A percentile compares a stretch with the other conserved stretches of the same genome.
phyloP scores from a whole-genome alignment of 2,888 invertebrate species.

The Aromia moschata region DNA sequence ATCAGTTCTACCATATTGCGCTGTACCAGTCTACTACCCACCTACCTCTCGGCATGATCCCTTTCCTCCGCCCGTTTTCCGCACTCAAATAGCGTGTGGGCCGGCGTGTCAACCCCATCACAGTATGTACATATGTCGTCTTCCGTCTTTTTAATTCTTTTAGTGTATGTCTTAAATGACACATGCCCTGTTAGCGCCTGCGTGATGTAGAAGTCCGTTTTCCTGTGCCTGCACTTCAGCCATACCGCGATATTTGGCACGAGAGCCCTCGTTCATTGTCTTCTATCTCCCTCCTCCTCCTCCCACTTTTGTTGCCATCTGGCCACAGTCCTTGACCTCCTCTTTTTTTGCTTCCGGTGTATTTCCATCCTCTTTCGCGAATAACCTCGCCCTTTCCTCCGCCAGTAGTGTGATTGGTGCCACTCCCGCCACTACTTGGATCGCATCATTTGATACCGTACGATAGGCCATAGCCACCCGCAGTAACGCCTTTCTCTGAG shows the following conservation, averaged over 20 bases:
- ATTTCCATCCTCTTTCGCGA: no score
- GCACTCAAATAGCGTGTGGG: not conserved
- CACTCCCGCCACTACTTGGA: not conserved
- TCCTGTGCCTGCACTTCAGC: not conserved
- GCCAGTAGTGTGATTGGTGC: not conserved
- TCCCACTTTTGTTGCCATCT: not conserved
- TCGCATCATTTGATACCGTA: not conserved
- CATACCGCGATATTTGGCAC: slow-evolving; percentile 1
- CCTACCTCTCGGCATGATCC: not conserved
- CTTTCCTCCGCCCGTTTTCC: not conserved
- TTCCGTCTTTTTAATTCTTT: not conserved
- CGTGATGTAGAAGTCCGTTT: not conserved
- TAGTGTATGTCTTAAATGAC: not conserved
- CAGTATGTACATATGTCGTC: not conserved
- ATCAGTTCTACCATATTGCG: no score
- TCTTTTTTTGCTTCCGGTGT: not conserved
- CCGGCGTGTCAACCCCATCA: not conserved
- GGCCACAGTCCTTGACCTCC: not conserved
- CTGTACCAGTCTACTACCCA: no score
- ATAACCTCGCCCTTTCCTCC: not conserved
- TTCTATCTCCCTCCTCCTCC: not conserved
- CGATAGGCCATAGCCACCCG: not conserved
- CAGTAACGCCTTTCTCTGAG: not conserved
- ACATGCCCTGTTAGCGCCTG: slow-evolving; percentile 10
- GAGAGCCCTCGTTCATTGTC: not conserved